These are phyloP conservation scores for Dorcus parallelipipedus DNA, from an alignment of 2,888 invertebrate species.

Conservation along the genomic window DNA sequence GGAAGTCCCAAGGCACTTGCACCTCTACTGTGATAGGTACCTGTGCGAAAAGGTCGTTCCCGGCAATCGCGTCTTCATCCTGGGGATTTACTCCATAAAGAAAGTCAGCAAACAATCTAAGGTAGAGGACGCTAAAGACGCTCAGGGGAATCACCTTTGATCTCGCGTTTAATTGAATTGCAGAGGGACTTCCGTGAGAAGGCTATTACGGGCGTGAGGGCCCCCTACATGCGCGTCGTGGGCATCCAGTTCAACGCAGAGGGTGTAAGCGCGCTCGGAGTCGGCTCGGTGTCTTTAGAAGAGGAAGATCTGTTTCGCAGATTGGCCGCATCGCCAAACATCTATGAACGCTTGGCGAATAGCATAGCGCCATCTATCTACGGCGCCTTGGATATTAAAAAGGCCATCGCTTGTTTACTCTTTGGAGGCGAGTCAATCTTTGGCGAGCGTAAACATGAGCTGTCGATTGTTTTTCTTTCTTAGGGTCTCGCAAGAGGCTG, in stretches of 20 bases:
- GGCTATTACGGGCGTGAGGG: conserved; percentile 84
- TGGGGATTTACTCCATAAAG: conserved; percentile 96
- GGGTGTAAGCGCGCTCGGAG: conserved; percentile 64
- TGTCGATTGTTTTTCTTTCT: not conserved
- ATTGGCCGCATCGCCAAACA: conserved; percentile 78
- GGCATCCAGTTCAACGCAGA: conserved; percentile 87
- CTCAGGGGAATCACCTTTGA: no score
- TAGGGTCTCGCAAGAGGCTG: conserved; percentile 75
- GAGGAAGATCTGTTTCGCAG: conserved; percentile 82
- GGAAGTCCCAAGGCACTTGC: conserved; percentile 95
- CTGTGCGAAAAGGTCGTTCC: conserved; percentile 94
- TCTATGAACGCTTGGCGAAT: conserved; percentile 83
- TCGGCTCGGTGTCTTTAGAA: conserved; percentile 56
- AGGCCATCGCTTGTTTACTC: conserved; percentile 89
- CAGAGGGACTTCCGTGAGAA: conserved; percentile 70
- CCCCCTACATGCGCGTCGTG: conserved; percentile 91
- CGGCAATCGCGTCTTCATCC: conserved; percentile 88
- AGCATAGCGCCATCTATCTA: conserved; percentile 97
- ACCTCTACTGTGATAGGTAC: conserved; percentile 89
- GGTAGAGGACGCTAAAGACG: conserved; percentile 36
- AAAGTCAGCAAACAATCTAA: conserved; percentile 67
- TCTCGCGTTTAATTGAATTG: conserved; percentile 14
- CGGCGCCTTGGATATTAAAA: conserved; percentile 92
- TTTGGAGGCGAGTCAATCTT: conserved; percentile 71
- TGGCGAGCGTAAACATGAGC: no score